Conservation (phyloP, 2,113 vertebrate genomes). For the Prinia subflava region DNA sequence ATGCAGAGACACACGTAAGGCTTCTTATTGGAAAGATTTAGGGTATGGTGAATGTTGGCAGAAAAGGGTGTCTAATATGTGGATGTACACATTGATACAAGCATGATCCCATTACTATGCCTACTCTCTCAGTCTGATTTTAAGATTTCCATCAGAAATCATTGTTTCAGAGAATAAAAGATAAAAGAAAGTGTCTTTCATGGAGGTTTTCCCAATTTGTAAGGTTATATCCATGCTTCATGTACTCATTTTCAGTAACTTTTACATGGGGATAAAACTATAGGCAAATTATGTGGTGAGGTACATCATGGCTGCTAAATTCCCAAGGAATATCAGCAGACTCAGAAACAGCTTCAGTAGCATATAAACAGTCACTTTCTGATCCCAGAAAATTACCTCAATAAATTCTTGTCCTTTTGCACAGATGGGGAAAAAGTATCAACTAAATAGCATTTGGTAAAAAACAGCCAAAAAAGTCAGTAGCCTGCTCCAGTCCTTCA, state of each 20-base stretch:
- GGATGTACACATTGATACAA: neutral
- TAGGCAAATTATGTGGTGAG: neutral
- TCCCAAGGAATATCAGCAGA: neutral
- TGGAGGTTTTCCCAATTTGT: neutral
- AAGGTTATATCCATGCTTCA: neutral
- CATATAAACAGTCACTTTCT: neutral
- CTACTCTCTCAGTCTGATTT: neutral
- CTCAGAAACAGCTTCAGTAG: neutral
- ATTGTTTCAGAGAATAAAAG: neutral
- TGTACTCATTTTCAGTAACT: neutral
- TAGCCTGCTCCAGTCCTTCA: neutral
- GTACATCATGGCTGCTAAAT: neutral
- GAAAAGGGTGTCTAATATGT: neutral
- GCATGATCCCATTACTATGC: neutral
- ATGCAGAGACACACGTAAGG: neutral
- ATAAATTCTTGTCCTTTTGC: neutral
- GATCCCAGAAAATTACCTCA: neutral
- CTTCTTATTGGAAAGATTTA: neutral
- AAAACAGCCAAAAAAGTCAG: neutral
- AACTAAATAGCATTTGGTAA: neutral
- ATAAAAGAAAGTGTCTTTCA: neutral
- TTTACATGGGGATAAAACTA: neutral
- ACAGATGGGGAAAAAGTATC: neutral
- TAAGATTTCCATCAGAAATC: neutral
- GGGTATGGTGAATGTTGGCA: neutral